Evolutionary conservation across 2,888 invertebrate genomes (phyloP).

Genomic region (Aricia artaxerxes): DNA sequence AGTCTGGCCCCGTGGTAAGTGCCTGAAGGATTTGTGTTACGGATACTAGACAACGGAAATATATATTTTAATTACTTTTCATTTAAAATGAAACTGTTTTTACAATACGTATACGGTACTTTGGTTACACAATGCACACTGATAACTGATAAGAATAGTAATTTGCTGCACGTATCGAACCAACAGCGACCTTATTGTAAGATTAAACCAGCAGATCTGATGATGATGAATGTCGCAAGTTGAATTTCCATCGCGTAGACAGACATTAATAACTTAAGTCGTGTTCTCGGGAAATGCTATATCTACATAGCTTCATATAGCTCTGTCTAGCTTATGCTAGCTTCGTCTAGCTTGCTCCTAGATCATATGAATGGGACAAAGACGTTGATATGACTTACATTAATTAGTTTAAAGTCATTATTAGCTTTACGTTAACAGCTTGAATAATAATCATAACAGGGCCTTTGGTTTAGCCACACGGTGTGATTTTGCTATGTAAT

Average conservation of each 20-base stretch:
- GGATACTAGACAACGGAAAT: too few relatives aligned
- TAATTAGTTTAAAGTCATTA: neutral
- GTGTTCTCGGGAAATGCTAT: neutral
- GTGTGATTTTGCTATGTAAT: too few relatives aligned
- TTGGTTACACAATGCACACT: too few relatives aligned
- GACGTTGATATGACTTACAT: neutral
- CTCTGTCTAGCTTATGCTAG: neutral
- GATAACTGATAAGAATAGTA: too few relatives aligned
- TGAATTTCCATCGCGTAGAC: neutral
- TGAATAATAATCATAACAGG: too few relatives aligned
- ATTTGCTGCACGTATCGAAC: neutral
- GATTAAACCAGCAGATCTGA: neutral
- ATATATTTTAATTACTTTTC: too few relatives aligned
- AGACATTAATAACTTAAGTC: neutral
- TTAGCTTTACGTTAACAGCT: too few relatives aligned
- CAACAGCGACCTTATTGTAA: neutral
- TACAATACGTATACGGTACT: too few relatives aligned
- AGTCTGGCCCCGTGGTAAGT: too few relatives aligned
- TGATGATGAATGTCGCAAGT: neutral
- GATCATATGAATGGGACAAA: neutral
- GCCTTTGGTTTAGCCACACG: too few relatives aligned
- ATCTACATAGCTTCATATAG: neutral
- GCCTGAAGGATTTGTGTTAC: too few relatives aligned
- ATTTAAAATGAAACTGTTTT: too few relatives aligned
- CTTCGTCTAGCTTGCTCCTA: neutral